phyloP scores from a whole-genome alignment of 2,797 vertebrate genomes.

The Sphenopsis melanotis region DNA sequence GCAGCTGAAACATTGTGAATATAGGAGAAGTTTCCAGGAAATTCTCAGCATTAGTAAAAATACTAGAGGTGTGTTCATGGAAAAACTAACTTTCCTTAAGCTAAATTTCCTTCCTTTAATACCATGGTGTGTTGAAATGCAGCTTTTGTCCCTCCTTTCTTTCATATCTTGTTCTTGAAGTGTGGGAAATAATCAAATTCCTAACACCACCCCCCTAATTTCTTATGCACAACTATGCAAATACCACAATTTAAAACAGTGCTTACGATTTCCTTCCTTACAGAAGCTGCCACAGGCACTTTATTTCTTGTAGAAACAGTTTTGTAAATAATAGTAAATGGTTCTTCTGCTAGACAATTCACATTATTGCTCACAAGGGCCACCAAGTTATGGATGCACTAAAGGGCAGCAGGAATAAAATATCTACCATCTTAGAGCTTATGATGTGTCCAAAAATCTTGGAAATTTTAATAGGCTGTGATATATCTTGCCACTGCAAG shows the following conservation, averaged over 20 bases:
- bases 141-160: background rate
- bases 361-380: constrained; percentile 55
- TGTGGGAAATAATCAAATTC: background rate
- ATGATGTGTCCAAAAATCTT: constrained; percentile 37
- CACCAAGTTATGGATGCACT: constrained; percentile 43
- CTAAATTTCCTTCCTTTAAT: background rate
- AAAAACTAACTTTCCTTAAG: background rate
- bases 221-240: background rate
- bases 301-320: constrained; percentile 30
- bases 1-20: background rate
- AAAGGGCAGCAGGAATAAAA: constrained; percentile 44
- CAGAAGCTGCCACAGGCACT: constrained; percentile 1
- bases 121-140: background rate
- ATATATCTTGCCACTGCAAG: constrained; percentile 56
- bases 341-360: constrained; percentile 53
- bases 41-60: background rate
- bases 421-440: background rate
- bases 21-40: background rate
- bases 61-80: fast-evolving
- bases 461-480: constrained; percentile 1
- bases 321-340: constrained; percentile 39
- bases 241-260: background rate
- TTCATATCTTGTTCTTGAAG: background rate
- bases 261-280: constrained; percentile 7
- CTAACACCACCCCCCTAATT: background rate